Conservation (phyloP, 1,140 invertebrate species). For the Anoplolepis gracilipes region DNA sequence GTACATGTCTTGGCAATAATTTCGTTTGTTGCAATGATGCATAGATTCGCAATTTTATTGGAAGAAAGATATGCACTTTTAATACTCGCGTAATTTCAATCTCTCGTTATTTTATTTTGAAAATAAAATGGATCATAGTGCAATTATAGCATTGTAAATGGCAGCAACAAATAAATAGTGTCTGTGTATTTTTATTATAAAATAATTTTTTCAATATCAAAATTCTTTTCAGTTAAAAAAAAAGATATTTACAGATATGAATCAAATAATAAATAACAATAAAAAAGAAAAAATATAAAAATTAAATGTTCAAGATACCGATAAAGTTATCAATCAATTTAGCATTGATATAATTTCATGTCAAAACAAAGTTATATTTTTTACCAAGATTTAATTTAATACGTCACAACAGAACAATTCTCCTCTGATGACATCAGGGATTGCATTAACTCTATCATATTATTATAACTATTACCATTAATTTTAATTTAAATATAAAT, state of each 20-base stretch:
- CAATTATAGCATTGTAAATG: neutral
- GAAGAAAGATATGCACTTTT: neutral
- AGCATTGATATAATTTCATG: neutral
- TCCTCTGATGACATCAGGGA: too few species aligned
- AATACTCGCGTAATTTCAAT: neutral
- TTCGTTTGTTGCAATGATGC: neutral
- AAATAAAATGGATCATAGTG: neutral
- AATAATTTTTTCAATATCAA: neutral
- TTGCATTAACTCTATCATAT: too few species aligned
- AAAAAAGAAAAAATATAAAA: neutral
- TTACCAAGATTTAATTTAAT: neutral
- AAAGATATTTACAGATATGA: neutral
- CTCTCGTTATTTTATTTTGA: slow-evolving; percentile 2
- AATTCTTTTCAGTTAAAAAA: neutral
- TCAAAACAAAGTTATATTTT: neutral
- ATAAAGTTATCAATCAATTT: neutral
- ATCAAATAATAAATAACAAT: neutral
- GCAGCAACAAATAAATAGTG: neutral
- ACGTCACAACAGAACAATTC: too few species aligned
- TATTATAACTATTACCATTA: neutral
- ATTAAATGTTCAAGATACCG: neutral
- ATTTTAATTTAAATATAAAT: neutral
- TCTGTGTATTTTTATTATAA: neutral
- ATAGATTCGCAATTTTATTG: neutral
- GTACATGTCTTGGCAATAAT: slow-evolving; percentile 39